Conservation (phyloP, 2,113 vertebrate species). For the Serilophus lunatus region DNA sequence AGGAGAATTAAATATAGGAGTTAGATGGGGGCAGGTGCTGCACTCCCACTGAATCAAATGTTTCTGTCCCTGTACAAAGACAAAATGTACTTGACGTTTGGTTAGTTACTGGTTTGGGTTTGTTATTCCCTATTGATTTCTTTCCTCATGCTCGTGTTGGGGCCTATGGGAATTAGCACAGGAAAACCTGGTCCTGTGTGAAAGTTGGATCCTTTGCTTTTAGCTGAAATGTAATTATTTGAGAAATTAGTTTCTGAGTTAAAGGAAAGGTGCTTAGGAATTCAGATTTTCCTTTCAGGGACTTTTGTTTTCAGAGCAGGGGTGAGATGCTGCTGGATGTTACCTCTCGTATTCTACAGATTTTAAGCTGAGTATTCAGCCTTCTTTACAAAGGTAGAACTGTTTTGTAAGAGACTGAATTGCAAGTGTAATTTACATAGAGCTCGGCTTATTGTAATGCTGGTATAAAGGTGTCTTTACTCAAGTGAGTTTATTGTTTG, state of each 20-base stretch:
- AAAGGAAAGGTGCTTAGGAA: not conserved
- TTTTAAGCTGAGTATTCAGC: not conserved
- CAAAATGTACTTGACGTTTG: not conserved
- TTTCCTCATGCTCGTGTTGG: rapidly evolving
- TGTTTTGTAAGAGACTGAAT: not conserved
- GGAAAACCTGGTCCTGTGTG: not conserved
- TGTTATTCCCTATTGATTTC: not conserved
- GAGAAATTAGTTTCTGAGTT: not conserved
- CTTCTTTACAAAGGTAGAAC: not conserved
- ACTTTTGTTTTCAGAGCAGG: not conserved
- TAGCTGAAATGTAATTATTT: not conserved
- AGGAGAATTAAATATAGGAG: slow-evolving; percentile 31
- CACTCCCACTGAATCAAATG: slow-evolving; percentile 13
- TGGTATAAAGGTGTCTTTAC: not conserved
- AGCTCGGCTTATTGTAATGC: not conserved
- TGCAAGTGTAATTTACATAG: not conserved
- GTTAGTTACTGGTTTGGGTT: not conserved
- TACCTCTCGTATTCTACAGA: not conserved
- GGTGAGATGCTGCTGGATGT: not conserved
- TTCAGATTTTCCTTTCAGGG: not conserved
- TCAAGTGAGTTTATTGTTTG: not conserved
- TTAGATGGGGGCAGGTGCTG: slow-evolving; percentile 31
- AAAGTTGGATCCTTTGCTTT: not conserved
- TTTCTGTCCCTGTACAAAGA: not conserved
- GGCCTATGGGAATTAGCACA: not conserved